These are phyloP conservation scores for Thyatira batis DNA, from an alignment of 2,888 invertebrate genomes.

Conservation along the genomic window DNA sequence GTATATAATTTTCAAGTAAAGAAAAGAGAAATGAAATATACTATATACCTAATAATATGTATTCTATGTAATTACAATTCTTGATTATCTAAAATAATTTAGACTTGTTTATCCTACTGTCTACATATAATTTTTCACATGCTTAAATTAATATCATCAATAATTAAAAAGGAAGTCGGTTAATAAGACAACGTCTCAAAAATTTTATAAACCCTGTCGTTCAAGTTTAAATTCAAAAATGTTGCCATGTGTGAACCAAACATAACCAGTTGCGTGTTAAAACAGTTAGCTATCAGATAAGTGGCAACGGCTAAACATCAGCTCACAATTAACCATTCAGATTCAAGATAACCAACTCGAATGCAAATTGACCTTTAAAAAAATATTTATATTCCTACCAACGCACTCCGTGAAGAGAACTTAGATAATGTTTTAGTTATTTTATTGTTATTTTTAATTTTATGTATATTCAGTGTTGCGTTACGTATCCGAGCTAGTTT, in stretches of 20 bases:
- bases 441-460: not conserved
- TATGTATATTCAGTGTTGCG: not conserved
- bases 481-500: not conserved
- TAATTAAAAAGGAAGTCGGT: no score
- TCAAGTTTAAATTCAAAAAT: slow-evolving; percentile 2
- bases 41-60: no score
- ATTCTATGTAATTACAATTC: no score
- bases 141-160: no score
- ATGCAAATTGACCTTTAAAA: slow-evolving; percentile 65
- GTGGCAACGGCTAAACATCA: slow-evolving; percentile 64
- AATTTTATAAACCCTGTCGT: no score
- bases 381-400: slow-evolving; percentile 14
- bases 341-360: slow-evolving; percentile 56
- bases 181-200: no score
- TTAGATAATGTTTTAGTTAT: slow-evolving; percentile 1
- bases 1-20: no score
- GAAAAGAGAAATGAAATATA: no score
- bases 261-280: slow-evolving; percentile 55
- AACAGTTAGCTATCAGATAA: slow-evolving; percentile 65
- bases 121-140: no score
- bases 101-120: no score
- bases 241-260: slow-evolving; percentile 24
- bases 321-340: slow-evolving; percentile 71
- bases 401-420: slow-evolving; percentile 11
- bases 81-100: no score